Base-by-base conservation (phyloP, 92 coral and sea anemone species). In the Porites lobata region DNA sequence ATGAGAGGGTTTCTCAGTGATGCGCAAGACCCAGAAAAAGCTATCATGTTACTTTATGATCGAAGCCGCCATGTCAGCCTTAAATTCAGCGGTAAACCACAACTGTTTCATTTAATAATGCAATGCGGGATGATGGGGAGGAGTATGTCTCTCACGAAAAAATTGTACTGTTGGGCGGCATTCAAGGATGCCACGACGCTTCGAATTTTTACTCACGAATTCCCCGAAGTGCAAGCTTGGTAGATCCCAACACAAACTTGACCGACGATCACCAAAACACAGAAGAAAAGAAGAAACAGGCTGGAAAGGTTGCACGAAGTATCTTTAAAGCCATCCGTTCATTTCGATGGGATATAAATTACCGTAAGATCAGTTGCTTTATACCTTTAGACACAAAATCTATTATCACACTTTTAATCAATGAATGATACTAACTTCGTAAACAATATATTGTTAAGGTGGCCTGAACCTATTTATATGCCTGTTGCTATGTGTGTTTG, bases 191-290 rank as follows among this genome's bases (percentile, higher is more conserved):
- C 22, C 76, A 68, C 14, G 22, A 59, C 76, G 9, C n/a, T 81
- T 81, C 77, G 77, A 8, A 69, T 81, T 24, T 81, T 81, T 22
- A 66, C 85, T 72, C 73, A 81, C 2, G 85, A 81, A 17, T 81
- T 81, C 14, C 85, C 85, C 4, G 62, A 74, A 8, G 73, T 26
- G 12, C 85, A 81, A 81, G 6, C 14, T 14, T 81, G 77, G 77
- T 52, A 50, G 67, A 1, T 1, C 0, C 58, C 12, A 53, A 53
- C 58, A 0, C 58, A 53, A 53, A 2, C 1, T 26, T 26, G 29
- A 26, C 29, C 29, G 29, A 26, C 29, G 29, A 26, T 26, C 29
- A 26, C 29, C 29, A 26, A 26, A 26, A 26, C 2, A 26, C 29
- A 26, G 29, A 2, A 24, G 26, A 24, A 24, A 24, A 24, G 26